Percentiles rank a stretch among this genome's conserved stretches.
These are phyloP conservation scores for Scotopteryx bipunctaria DNA, from an alignment of 2,888 invertebrate genomes.

Conservation along the genomic window DNA sequence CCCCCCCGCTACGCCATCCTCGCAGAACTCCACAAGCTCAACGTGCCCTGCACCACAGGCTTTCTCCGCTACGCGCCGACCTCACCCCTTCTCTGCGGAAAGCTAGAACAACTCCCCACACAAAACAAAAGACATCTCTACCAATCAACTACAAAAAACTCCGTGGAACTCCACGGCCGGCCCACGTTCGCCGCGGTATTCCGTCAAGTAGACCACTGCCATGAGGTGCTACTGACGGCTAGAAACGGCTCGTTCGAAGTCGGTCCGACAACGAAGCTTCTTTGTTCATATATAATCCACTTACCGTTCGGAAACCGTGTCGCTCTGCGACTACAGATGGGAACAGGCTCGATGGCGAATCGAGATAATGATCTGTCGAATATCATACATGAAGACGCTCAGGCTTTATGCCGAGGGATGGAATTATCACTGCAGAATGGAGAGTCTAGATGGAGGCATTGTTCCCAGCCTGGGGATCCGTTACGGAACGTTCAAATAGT, in stretches of 20 bases:
- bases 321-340: constrained; percentile 84
- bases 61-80: constrained; percentile 84
- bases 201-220: constrained; percentile 88
- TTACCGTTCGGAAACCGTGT: constrained; percentile 88
- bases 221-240: constrained; percentile 85
- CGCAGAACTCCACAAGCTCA: constrained; percentile 86
- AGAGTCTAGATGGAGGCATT: constrained; percentile 83
- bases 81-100: constrained; percentile 84
- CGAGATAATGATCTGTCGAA: constrained; percentile 64
- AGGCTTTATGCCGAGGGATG: constrained; percentile 81
- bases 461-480: constrained; percentile 83
- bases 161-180: constrained; percentile 84
- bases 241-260: constrained; percentile 87
- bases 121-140: constrained; percentile 84
- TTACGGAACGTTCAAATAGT: constrained; percentile 83
- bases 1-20: constrained; percentile 82
- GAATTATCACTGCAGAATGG: constrained; percentile 83
- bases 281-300: constrained; percentile 87
- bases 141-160: constrained; percentile 75
- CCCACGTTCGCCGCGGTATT: constrained; percentile 87
- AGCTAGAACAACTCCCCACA: constrained; percentile 86
- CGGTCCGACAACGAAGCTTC: constrained; percentile 82
- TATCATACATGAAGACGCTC: constrained; percentile 65
- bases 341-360: constrained; percentile 65
- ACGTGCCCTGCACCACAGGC: constrained; percentile 86